Base-by-base conservation (phyloP, 2,888 invertebrate genomes). In the Drosophila meridionalis region DNA sequence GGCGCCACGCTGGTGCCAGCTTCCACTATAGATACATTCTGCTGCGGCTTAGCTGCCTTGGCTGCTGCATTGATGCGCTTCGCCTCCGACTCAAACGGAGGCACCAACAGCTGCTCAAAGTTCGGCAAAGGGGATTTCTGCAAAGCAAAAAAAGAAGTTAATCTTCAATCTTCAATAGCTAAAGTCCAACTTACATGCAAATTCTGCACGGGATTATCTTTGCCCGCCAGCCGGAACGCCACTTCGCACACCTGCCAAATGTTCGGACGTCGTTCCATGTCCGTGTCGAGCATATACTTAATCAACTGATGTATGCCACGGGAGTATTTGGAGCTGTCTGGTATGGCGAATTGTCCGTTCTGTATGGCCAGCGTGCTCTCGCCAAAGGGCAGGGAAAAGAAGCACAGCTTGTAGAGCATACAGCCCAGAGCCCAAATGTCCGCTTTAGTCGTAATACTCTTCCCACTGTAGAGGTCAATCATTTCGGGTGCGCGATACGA, bases 401-500 rank as follows among this genome's bases (percentile, higher is more conserved):
- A 98, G 93, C 97, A 98, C 83, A 98, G 94, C 92, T 97, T 97
- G 93, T 97, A 98, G 57, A 98, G 94, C 88, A 98, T 94, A 94
- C 98, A 98, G 60, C 98, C 98, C 67, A 98, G 93, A 32, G 98
- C 98, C 98, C 98, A 98, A 92, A 98, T 97, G 94, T 98, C 98
- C 50, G 97, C 95, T 93, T 97, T 97, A 42, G 96, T 97, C 36
- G 97, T 96, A 78, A 98, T 97, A 56, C 95, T 94, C 93, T 96
- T 96, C 45, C 96, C 97, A 76, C 95, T 95, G 92, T 98, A 98
- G 90, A 98, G 94, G 93, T 98, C 98, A 42, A 98, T 96, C 98
- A 98, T 98, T 94, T 98, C 98, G 4, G 98, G 98, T 14, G 98
- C 94, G 87, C 98, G 95, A 92, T 98, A 98, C 78, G 97, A 97